Evolutionary conservation across 2,113 vertebrate species (phyloP).

Genomic region (Dicerorhinus sumatrensis): DNA sequence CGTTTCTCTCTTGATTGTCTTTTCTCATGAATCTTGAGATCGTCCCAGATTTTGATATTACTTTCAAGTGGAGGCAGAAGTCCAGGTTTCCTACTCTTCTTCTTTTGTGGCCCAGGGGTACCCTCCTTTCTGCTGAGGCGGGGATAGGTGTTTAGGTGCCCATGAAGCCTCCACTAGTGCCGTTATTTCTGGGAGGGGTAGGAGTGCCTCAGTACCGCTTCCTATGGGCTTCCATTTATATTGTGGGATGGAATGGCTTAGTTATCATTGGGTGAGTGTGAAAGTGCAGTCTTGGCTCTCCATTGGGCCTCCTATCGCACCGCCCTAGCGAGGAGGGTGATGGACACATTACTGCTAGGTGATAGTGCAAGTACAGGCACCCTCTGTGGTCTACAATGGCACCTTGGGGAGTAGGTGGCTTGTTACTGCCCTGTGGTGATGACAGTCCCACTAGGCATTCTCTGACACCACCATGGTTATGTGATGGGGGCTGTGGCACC

Average conservation of each 20-base stretch:
- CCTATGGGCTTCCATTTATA: not conserved
- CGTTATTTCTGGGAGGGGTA: not conserved
- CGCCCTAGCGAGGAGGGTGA: no score
- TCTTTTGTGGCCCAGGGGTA: not conserved
- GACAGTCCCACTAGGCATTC: not conserved
- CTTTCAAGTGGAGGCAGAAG: not conserved
- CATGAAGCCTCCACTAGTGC: not conserved
- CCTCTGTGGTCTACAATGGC: not conserved
- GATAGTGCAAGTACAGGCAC: not conserved
- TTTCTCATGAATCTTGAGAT: not conserved
- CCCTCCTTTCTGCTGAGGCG: not conserved
- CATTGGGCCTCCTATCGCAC: not conserved
- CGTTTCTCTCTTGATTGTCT: not conserved
- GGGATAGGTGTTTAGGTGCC: not conserved
- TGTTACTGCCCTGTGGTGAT: not conserved
- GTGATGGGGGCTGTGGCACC: not conserved
- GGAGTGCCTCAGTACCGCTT: not conserved
- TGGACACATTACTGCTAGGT: not conserved
- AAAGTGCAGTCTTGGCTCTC: not conserved
- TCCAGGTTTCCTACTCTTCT: not conserved
- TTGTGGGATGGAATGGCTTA: not conserved
- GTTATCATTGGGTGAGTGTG: not conserved
- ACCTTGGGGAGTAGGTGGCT: not conserved
- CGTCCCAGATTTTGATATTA: not conserved
- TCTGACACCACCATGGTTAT: not conserved